These are phyloP conservation scores for Dynastes grantii DNA, from an alignment of 2,888 invertebrate species.

Conservation along the genomic window DNA sequence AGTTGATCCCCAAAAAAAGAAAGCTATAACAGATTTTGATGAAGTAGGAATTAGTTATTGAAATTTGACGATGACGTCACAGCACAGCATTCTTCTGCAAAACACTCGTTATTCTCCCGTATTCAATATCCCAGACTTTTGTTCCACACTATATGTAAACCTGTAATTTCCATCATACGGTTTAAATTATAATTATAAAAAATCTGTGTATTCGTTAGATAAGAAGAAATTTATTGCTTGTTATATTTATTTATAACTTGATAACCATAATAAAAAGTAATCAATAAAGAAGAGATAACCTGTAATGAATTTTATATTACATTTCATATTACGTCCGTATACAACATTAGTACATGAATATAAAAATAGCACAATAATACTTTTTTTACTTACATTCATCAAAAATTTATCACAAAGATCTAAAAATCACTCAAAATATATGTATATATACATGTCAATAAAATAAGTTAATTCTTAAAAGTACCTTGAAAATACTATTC, in stretches of 20 bases:
- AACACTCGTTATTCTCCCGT: no score
- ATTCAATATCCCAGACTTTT: no score
- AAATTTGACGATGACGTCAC: no score
- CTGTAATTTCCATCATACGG: no score
- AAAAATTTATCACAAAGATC: constrained; percentile 37
- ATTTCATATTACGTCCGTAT: constrained; percentile 29
- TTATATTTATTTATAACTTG: not conserved
- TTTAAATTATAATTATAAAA: no score
- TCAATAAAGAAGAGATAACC: not conserved
- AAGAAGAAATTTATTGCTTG: not conserved
- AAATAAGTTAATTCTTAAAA: constrained; percentile 36
- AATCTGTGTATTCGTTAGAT: no score
- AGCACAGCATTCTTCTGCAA: no score
- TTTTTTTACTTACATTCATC: constrained; percentile 20
- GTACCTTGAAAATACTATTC: constrained; percentile 9
- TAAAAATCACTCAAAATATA: constrained; percentile 5
- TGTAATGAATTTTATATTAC: not conserved
- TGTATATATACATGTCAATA: constrained; percentile 15
- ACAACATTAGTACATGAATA: constrained; percentile 38
- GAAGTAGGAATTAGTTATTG: no score
- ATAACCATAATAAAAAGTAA: not conserved
- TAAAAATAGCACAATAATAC: constrained; percentile 38
- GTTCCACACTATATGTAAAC: no score
- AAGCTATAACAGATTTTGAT: no score
- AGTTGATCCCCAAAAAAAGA: no score